phyloP scores from a whole-genome alignment of 1,140 invertebrate genomes.

The Temnothorax nylanderi region DNA sequence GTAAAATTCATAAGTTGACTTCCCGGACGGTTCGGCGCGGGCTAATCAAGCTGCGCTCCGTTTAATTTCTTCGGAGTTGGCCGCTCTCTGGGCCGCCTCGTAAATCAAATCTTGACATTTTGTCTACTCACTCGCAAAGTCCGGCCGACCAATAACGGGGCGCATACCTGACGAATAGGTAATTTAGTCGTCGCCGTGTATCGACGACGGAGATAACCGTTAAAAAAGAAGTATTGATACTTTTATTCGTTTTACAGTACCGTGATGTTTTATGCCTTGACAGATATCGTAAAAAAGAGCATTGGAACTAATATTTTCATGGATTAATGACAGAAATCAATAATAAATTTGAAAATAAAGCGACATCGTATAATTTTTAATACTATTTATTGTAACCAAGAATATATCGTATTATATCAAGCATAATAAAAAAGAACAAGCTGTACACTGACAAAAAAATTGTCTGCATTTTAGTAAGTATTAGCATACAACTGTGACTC shows the following conservation, averaged over 20 bases:
- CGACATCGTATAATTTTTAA: background rate
- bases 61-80: constrained; percentile 39
- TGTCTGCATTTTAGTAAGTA: no score
- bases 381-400: background rate
- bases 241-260: background rate
- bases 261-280: background rate
- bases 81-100: constrained; percentile 13
- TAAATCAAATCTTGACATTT: constrained; percentile 61
- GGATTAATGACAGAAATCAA: background rate
- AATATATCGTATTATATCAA: background rate
- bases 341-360: background rate
- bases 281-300: background rate
- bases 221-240: background rate
- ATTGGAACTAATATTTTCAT: background rate
- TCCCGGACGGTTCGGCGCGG: background rate
- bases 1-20: background rate
- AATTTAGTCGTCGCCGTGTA: constrained; percentile 39
- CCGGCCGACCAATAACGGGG: constrained; percentile 22
- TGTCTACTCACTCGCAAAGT: constrained; percentile 40
- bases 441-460: no score
- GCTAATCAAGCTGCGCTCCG: constrained; percentile 27
- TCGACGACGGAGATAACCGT: background rate
- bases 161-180: constrained; percentile 47
- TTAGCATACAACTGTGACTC: no score
- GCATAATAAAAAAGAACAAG: background rate